Base-by-base conservation (phyloP, 2,888 invertebrate genomes). In the Agrilus cyanescens region DNA sequence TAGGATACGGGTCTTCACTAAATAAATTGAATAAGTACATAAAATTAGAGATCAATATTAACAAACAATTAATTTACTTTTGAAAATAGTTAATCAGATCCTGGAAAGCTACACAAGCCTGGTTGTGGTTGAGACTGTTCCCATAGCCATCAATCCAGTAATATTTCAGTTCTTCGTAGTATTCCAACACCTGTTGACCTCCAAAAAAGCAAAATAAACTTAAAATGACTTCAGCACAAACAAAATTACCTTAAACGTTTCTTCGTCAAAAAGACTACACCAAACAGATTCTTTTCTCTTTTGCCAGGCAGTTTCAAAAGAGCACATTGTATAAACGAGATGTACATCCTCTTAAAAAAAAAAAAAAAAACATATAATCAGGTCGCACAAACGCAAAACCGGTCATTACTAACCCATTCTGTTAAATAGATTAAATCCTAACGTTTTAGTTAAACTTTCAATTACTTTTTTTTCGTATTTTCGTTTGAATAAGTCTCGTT, bases 91-190 rank as follows among this genome's bases (percentile, higher is more conserved):
- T 66, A 50, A 86, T 73, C 71, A 86, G 75, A 57, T 86, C 77
- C 45, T 72, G 73, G 42, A 88, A 70, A 13, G 82, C 73, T 46
- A 80, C 71, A 60, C 90, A 90, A 2, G 88, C 85, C 64, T 83
- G 83, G 50, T 75, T 69, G 57, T 80, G 78, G 2, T 82, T 83
- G 41, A 90, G 61, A 47, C 78, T 70, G 57, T 78, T 73, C 10
- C 85, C 88, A 57, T 88, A 88, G 5, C 89, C 88, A 62, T 88
- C 85, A 47, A 78, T 67, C 82, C 85, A 88, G 62, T 83, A 90
- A 57, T 84, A 79, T 61, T 82, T 78, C 40, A 90, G 61, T 60
- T 90, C 89, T 56, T 81, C 76, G 25, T 72, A 74, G 60, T 82
- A 90, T 63, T 88, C 87, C 43, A 88, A 53, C 13, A 73, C 66